Evolutionary conservation across 2,888 invertebrate species (phyloP), one percentile per base, ranked within the genome.

Genomic region (Tetragnatha montana): DNA sequence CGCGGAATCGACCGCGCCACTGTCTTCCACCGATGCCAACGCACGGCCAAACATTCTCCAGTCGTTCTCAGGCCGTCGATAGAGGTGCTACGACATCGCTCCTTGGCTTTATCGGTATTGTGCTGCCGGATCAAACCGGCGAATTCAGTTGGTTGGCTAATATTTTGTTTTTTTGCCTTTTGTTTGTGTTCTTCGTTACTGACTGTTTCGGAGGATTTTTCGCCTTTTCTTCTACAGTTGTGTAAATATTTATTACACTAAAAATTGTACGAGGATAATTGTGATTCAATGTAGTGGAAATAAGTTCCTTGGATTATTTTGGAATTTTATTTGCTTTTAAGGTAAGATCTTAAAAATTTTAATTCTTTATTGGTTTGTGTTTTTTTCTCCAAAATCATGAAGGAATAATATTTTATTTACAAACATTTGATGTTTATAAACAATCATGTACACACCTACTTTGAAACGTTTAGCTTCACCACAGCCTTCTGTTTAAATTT

Each of bases 11-110:
- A 86, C 86, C 86, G 73, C 35, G 60, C 86, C 86, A 86, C 21
- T 76, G 69, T 85, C 84, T 84, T 78, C 78, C 75, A 76, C 68
- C 73, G 86, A 86, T 86, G 86, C 79, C 86, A 86, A 79, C 86
- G 86, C 80, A 86, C 86, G 86, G 51, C 50, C 19, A 17, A 73
- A 19, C 70, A 79, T 50, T 79, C 70, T 76, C 35, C 84, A 84
- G 84, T 84, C 68, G 84, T 70, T 73, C 86, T 79, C 70, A 60
- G 86, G 35, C 71, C 71, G 86, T 80, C 68, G 70, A 19, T 69
- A 51, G 71, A 60, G 79, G 79, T 86, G 50, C 69, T 70, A 12
- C 21, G 49, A 78, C 14, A 50, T 35, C 14, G 21, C 49, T 60
- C 8, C n/a, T 71, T 74, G 51, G 51, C n/a, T 22, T 17, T 60